Base-by-base conservation (phyloP, 2,113 vertebrate species). In the Pangasianodon gigas region DNA sequence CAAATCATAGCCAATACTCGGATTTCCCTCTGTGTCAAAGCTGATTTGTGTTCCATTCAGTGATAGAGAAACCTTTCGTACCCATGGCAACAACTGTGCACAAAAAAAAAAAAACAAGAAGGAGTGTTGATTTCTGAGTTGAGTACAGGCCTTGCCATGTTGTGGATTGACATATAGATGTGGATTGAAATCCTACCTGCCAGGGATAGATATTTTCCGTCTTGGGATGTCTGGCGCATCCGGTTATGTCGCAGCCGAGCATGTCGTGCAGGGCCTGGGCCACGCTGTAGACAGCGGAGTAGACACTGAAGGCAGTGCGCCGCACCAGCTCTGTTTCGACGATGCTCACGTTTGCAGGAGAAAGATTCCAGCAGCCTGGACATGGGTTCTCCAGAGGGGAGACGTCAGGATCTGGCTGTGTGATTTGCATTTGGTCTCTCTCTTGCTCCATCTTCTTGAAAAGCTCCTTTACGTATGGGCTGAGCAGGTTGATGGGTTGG, bases 251-350 rank as follows among this genome's bases (percentile, higher is more conserved):
- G 90, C 96, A 97, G 16, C 75, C 89, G 74, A 99, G 95, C 0
- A 96, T 88, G 4, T 92, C 90, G 90, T 99, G 98, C 90, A 98
- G 94, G 0, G 97, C 97, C 0, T 97, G 87, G 5, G 98, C 98
- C 87, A 96, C 96, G 0, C 94, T 93, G 88, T 98, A 96, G 74
- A 96, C 93, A 0, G 98, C 97, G 0, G 95, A 21, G 0, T 98
- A 96, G 67, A 97, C 97, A 0, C 95, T 93, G 11, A 97, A 97
- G 3, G 94, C 69, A 84, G 92, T 46, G 11, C 58, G 86, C 80
- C 91, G 26, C 58, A 96, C 91, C 10, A 54, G 46, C 1, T 89
- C 16, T 0, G 90, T 26, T 5, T 56, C 69, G 9, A 48, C 11
- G 0, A 95, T 0, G 0, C 86, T 93, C 9, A 97, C 0, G 4